Percentiles rank a stretch among this genome's conserved stretches.
phyloP scores from a whole-genome alignment of 2,797 vertebrate genomes.

The Cossypha caffra region DNA sequence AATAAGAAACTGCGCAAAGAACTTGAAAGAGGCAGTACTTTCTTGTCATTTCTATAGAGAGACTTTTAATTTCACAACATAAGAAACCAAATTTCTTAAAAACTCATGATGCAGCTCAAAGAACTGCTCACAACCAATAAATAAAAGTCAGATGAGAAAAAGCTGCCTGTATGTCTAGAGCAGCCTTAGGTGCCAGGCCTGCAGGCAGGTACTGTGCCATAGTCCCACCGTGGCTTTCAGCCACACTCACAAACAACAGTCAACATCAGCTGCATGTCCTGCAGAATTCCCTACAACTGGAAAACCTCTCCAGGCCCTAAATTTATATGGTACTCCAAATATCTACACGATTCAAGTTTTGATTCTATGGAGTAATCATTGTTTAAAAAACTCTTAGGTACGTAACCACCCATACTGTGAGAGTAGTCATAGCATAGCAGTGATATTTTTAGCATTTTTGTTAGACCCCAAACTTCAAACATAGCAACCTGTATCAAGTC shows the following conservation, averaged over 20 bases:
- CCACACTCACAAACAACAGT: neutral
- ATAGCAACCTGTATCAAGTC: neutral
- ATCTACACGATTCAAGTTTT: accelerated
- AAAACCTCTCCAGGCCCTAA: neutral
- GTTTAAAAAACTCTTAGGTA: neutral
- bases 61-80: neutral
- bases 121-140: neutral
- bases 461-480: neutral
- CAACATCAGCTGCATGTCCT: neutral
- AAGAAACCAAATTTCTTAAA: slow-evolving; percentile 38
- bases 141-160: neutral
- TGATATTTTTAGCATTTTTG: neutral
- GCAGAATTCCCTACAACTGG: neutral
- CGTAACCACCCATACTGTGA: neutral
- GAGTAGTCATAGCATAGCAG: neutral
- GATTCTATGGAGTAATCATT: neutral
- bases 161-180: neutral
- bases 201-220: neutral
- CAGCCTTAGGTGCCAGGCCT: neutral
- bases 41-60: neutral
- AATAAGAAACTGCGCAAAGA: neutral
- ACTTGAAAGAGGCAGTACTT: neutral
- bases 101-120: neutral
- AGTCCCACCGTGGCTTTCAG: neutral
- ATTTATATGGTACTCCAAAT: neutral